Conservation (phyloP, 2,888 invertebrate genomes). For the Hydrotaea diabolus region DNA sequence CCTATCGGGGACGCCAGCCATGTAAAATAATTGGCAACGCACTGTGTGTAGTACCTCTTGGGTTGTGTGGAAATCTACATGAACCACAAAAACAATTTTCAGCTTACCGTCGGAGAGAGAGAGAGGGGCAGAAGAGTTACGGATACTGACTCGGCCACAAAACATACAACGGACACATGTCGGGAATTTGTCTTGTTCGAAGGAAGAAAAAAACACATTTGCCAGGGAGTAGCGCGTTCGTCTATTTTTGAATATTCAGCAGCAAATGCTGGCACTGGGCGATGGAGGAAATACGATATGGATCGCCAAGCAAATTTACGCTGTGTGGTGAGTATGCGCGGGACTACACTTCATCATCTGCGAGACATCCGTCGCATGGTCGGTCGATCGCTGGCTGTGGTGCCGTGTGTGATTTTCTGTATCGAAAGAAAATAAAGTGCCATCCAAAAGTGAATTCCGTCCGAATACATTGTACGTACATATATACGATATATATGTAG, state of each 20-base stretch:
- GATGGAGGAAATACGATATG: slow-evolving; percentile 18
- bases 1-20: slow-evolving; percentile 40
- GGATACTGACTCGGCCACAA: neutral
- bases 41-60: slow-evolving; percentile 36
- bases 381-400: slow-evolving; percentile 6
- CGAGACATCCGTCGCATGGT: neutral
- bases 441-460: slow-evolving; percentile 11
- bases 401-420: slow-evolving; percentile 25
- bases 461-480: neutral
- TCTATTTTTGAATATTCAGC: slow-evolving; percentile 10
- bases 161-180: neutral
- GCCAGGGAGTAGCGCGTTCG: neutral
- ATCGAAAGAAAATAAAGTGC: slow-evolving; percentile 18
- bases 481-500: too few species aligned
- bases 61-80: slow-evolving; percentile 39
- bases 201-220: neutral
- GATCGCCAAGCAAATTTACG: neutral
- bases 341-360: neutral
- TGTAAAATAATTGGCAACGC: slow-evolving; percentile 39
- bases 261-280: neutral
- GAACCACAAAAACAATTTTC: neutral
- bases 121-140: neutral
- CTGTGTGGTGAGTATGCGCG: slow-evolving; percentile 34
- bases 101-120: neutral
- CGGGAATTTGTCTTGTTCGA: too few species aligned